These are phyloP conservation scores for Folsomia candida DNA, from an alignment of 2,888 invertebrate genomes.

Conservation along the genomic window DNA sequence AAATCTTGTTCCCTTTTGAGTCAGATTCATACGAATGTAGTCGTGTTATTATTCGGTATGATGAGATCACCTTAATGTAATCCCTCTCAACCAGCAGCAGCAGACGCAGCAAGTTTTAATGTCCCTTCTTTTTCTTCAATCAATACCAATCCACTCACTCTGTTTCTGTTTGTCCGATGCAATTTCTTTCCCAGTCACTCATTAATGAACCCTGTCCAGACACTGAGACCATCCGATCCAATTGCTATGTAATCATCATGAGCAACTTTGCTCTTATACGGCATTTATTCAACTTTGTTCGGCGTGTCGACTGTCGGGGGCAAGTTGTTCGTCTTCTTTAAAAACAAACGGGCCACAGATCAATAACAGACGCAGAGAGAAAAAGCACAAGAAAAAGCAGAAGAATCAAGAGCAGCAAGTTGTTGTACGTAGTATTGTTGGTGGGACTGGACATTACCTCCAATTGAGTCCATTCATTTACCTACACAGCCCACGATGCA, in stretches of 20 bases:
- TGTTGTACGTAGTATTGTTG: not conserved
- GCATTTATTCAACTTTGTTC: constrained; percentile 4
- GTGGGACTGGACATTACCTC: not conserved
- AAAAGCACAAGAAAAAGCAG: not conserved
- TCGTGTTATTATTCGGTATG: no score
- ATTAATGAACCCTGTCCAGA: constrained; percentile 4
- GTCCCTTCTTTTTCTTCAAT: constrained; percentile 3
- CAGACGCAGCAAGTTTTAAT: constrained; percentile 1
- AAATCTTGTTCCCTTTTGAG: constrained; percentile 9
- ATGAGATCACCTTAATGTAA: not conserved
- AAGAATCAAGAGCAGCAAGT: not conserved
- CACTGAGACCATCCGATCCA: not conserved
- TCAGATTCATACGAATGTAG: constrained; percentile 7
- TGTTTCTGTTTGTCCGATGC: not conserved
- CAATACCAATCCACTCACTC: not conserved
- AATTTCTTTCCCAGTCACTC: not conserved
- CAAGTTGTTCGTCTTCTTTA: not conserved
- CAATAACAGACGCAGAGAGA: not conserved
- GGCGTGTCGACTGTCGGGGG: not conserved
- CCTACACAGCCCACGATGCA: no score
- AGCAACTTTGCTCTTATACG: not conserved
- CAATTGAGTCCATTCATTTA: no score
- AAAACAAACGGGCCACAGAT: not conserved
- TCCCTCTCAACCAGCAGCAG: constrained; percentile 4
- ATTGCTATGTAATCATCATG: constrained; percentile 3